Evolutionary conservation across 2,797 vertebrate species (phyloP), one percentile per base, ranked within the genome.

Genomic region (Enteromius radiatus): DNA sequence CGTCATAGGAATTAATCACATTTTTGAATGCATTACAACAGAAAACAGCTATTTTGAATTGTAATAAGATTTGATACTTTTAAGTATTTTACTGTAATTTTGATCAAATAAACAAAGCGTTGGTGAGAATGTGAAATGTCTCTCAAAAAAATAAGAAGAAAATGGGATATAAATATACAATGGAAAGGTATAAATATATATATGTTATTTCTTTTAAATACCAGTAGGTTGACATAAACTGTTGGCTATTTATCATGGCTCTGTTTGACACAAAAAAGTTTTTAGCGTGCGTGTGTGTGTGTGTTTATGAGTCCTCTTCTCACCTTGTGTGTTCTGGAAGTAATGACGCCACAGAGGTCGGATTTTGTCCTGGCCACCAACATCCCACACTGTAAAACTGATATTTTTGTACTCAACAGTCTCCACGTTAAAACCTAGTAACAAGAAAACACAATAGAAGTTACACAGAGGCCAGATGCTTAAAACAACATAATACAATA

Each of bases 371-470:
- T 99, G 98, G 91, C 98, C 98, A 81, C 98, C 97, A 68, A 99
- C 98, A 0, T 99, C 97, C 98, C 97, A 99, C 85, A 99, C 97
- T 0, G 97, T 98, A 91, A 99, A 99, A 93, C 97, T 98, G 93
- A 99, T 98, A 92, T 99, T 98, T 95, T 98, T 99, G 93, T 99
- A 98, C 81, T 99, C 98, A 87, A 99, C 97, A 0, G 98, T 99
- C 92, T 99, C 97, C 52, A 99, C 97, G 1, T 99, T 99, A 91
- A 99, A 99, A 10, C 97, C 97, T 99, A 91, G 77, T 28, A 21
- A 74, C 56, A 81, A 63, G 17, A 38, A n/a, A 61, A 21, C 54
- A 73, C 41, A 67, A 61, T 17, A 23, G 17, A 19, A 38, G 54
- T 31, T 43, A 69, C 49, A 41, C 6, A 5, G n/a, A n/a, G 73